Evolutionary conservation across 30 jellyfish, hydroid and myxozoan species (phyloP), one percentile per base, ranked within the genome.

Genomic region (Calvadosia cruxmelitensis): DNA sequence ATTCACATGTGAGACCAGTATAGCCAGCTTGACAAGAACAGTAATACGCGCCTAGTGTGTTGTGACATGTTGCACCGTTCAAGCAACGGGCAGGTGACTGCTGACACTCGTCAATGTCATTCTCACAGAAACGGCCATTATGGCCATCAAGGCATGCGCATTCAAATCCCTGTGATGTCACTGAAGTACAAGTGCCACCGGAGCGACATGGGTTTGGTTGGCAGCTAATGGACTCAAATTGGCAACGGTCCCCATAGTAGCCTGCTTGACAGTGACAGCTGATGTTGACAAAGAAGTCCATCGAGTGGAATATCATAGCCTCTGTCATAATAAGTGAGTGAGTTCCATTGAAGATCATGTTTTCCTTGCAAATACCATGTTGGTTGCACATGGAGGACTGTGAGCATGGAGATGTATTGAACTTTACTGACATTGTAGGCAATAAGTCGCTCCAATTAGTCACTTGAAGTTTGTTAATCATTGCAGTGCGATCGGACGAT

Each of bases 181-280:
- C 32, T 23, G 73, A 73, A 20, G 31, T 52, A 51, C 96, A 86
- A 12, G 29, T 25, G 2, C 94, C 94, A 27, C 70, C 74, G 62
- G 74, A 74, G 50, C 34, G 80, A 64, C 96, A 86, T 23, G 96
- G 96, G 42, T 74, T 74, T 27, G 81, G 92, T 3, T 50, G 7
- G 49, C 96, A 86, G 35, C 75, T 65, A 32, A 73, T 62, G 2
- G 80, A 33, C 7, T 70, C 57, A 61, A 66, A 34, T 34, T 78
- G 79, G 69, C 96, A 86, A 29, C 73, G 79, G 23, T 29, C 33
- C 3, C 96, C 96, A 61, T 64, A 64, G 50, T 65, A 79, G 36
- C 96, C 96, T 2, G 91, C 76, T 30, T 69, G 67, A 33, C 96
- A 86, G 1, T 33, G 34, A 53, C 96, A 86, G 28, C 75, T 31